These are phyloP conservation scores for Apodemia mormo DNA, from an alignment of 2,888 invertebrate genomes.

Conservation along the genomic window DNA sequence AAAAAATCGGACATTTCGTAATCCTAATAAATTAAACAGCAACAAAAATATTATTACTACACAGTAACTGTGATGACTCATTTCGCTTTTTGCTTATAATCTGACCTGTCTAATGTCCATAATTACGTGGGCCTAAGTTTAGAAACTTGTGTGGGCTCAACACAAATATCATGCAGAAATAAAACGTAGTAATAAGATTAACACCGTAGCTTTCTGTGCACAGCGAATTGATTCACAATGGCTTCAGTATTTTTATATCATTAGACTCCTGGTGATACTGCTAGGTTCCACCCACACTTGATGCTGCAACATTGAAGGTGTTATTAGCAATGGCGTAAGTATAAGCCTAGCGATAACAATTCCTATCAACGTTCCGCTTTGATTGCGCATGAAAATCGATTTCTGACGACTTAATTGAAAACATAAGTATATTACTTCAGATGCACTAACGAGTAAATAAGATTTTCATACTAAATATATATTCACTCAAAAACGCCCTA, in stretches of 20 bases:
- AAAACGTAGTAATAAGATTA: slow-evolving; percentile 12
- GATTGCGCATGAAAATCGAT: too few relatives aligned
- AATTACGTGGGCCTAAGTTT: slow-evolving; percentile 1
- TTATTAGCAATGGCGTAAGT: neutral
- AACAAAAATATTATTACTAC: neutral
- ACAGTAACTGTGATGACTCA: neutral
- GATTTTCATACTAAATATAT: too few relatives aligned
- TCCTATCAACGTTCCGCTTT: too few relatives aligned
- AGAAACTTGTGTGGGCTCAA: slow-evolving; percentile 17
- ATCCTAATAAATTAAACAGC: slow-evolving; percentile 2
- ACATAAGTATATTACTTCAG: too few relatives aligned
- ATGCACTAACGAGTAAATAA: too few relatives aligned
- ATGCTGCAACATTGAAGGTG: slow-evolving; percentile 2
- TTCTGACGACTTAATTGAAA: too few relatives aligned
- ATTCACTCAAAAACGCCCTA: too few relatives aligned
- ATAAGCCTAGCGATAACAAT: too few relatives aligned
- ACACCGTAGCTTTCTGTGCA: slow-evolving; percentile 8
- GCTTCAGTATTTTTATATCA: slow-evolving; percentile 8
- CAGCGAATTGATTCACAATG: slow-evolving; percentile 4
- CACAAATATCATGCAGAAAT: slow-evolving; percentile 6
- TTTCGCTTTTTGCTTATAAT: slow-evolving; percentile 9
- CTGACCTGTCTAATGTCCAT: neutral
- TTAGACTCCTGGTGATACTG: neutral
- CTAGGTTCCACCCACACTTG: neutral
- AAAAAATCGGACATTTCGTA: neutral